phyloP scores from a whole-genome alignment of 2,113 vertebrate genomes.

The Myotis davidii region DNA sequence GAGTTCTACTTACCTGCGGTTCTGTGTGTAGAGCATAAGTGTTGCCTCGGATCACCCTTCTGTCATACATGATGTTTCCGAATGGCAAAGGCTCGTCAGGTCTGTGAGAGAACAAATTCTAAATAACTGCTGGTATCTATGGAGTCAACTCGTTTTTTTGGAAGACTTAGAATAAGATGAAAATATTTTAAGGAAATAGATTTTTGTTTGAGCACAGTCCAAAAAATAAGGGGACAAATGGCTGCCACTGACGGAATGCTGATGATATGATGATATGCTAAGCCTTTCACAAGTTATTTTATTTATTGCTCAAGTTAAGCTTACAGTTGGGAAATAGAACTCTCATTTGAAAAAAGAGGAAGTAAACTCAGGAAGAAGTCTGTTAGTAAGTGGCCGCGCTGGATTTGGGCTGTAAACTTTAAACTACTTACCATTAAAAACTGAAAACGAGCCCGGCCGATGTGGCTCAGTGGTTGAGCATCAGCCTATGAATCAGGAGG shows the following conservation, averaged over 20 bases:
- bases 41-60: slow-evolving; percentile 93
- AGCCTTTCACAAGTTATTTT: not conserved
- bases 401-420: not conserved
- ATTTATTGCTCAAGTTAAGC: not conserved
- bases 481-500: no score
- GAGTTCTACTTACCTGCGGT: slow-evolving; percentile 78
- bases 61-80: slow-evolving; percentile 94
- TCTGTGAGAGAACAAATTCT: slow-evolving; percentile 80
- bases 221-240: not conserved
- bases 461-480: no score
- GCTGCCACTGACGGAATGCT: not conserved
- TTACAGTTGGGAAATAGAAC: not conserved
- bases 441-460: not conserved
- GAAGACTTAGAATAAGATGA: not conserved
- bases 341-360: not conserved
- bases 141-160: not conserved
- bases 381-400: not conserved
- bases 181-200: not conserved
- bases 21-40: slow-evolving; percentile 85
- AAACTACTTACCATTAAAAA: not conserved
- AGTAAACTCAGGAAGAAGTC: not conserved
- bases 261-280: not conserved
- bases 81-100: slow-evolving; percentile 75
- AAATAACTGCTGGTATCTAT: not conserved
- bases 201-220: not conserved